These are phyloP conservation scores for Rhegmatorhina hoffmannsi DNA, from an alignment of 2,113 vertebrate species.

Conservation along the genomic window DNA sequence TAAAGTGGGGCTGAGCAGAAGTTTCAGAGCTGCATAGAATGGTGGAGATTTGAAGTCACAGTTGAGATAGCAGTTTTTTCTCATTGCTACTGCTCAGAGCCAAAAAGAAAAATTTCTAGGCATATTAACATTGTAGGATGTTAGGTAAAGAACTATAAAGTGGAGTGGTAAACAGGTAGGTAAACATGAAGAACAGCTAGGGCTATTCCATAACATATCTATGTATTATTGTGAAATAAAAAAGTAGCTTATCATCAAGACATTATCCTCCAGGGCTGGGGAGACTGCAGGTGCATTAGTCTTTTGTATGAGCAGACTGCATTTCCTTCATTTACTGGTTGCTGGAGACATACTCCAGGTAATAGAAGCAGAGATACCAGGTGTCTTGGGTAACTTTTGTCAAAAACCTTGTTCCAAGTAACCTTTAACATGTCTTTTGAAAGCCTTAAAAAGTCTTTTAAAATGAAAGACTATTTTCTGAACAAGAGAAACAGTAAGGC, in stretches of 20 bases:
- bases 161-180: neutral
- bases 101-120: neutral
- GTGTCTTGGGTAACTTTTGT: neutral
- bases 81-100: neutral
- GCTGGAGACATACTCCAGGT: neutral
- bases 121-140: neutral
- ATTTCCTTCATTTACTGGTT: neutral
- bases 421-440: neutral
- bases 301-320: neutral
- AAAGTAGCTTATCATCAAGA: neutral
- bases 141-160: neutral
- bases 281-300: neutral
- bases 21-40: neutral
- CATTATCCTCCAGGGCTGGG: neutral
- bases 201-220: neutral
- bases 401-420: neutral
- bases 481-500: neutral
- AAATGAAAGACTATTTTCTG: neutral
- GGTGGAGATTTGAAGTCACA: neutral
- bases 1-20: neutral
- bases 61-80: neutral
- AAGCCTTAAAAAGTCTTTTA: neutral
- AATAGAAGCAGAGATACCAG: neutral
- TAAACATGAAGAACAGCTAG: neutral
- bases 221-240: neutral